These are phyloP conservation scores for Microtus agrestis DNA, from an alignment of 2,797 vertebrate species.

Conservation along the genomic window DNA sequence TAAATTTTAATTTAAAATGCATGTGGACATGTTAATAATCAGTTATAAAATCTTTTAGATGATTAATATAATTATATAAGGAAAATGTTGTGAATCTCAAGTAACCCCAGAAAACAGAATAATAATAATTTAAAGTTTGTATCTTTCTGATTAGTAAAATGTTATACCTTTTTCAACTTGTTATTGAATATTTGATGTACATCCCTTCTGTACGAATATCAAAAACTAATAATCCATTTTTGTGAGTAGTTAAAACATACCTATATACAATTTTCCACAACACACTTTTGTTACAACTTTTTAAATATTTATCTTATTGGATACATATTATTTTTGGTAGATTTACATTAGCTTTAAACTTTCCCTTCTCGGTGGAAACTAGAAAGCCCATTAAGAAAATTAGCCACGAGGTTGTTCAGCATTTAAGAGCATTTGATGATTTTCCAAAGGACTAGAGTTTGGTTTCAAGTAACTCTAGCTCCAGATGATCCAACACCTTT, in stretches of 20 bases:
- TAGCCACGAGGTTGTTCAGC: neutral
- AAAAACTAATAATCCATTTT: neutral
- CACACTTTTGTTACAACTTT: slow-evolving; percentile 8
- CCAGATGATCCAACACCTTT: neutral
- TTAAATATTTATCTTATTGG: neutral
- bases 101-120: neutral
- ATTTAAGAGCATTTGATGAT: neutral
- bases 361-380: slow-evolving; percentile 5
- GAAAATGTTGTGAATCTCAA: neutral
- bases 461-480: neutral
- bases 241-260: neutral
- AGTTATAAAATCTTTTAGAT: slow-evolving; percentile 32
- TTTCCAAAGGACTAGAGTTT: neutral
- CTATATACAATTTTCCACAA: neutral
- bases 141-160: slow-evolving; percentile 12
- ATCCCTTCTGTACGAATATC: neutral
- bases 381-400: neutral
- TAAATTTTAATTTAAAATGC: neutral
- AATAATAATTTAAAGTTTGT: neutral
- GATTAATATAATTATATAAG: neutral
- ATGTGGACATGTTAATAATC: neutral
- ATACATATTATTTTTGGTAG: slow-evolving; percentile 10
- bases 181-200: neutral
- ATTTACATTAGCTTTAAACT: neutral
- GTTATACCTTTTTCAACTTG: neutral